phyloP scores from a whole-genome alignment of 2,797 vertebrate genomes.

The Gymnoscopelus braueri region DNA sequence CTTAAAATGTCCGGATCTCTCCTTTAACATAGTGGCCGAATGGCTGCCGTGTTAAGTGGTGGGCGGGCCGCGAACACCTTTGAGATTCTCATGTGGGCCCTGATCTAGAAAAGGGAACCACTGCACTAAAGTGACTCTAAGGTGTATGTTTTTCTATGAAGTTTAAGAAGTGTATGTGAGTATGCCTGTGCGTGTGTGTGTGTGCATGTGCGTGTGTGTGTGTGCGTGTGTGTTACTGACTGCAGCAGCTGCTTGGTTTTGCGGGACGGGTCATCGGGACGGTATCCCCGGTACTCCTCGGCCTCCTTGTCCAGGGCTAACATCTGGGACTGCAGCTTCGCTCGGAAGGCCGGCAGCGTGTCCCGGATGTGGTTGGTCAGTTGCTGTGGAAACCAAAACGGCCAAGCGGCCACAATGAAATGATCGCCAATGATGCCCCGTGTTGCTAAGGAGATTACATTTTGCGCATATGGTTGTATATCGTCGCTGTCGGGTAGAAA shows the following conservation, averaged over 20 bases:
- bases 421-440: conserved; percentile 1
- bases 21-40: no score
- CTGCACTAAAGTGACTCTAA: neutral
- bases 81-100: no score
- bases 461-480: neutral
- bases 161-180: conserved; percentile 1
- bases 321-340: conserved; percentile 93
- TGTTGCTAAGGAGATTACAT: conserved; percentile 5
- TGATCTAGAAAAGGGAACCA: no score
- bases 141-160: conserved; percentile 3
- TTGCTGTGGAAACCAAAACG: conserved; percentile 82
- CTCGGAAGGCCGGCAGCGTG: conserved; percentile 91
- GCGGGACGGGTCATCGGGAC: conserved; percentile 92
- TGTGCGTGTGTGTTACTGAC: conserved; percentile 78
- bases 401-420: conserved; percentile 9
- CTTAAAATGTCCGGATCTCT: no score
- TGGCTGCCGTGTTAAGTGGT: no score
- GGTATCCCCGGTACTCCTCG: conserved; percentile 93
- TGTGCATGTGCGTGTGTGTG: no score
- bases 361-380: conserved; percentile 97
- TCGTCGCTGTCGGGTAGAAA: no score
- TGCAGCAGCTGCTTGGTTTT: conserved; percentile 95
- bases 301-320: conserved; percentile 94
- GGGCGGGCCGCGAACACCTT: no score
- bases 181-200: no score